These are phyloP conservation scores for Melinopterus prodromus DNA, from an alignment of 2,888 invertebrate species.

Conservation along the genomic window DNA sequence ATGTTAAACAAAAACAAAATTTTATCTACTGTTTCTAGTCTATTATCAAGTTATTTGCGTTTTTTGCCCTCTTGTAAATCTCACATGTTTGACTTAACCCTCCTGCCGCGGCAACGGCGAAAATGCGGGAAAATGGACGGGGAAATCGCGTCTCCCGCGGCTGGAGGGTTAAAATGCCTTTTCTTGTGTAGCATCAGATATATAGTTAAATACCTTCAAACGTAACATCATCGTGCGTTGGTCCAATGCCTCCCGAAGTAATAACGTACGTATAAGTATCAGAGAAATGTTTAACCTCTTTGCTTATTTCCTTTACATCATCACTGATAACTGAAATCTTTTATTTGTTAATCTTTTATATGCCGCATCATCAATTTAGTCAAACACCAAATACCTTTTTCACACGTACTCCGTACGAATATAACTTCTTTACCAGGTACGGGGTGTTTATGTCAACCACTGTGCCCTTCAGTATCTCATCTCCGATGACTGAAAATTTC, in stretches of 20 bases:
- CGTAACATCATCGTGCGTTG: conserved; percentile 81
- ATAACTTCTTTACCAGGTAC: conserved; percentile 68
- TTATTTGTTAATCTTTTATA: conserved; percentile 29
- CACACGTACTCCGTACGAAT: conserved; percentile 70
- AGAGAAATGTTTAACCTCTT: conserved; percentile 71
- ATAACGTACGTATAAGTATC: conserved; percentile 70
- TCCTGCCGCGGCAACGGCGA: too few species aligned
- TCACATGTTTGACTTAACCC: too few species aligned
- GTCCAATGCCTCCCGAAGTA: conserved; percentile 80
- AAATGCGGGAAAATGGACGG: too few species aligned
- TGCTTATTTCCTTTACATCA: conserved; percentile 68
- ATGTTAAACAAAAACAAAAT: too few species aligned
- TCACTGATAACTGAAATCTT: conserved; percentile 75
- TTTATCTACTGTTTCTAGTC: too few species aligned
- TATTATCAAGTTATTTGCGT: too few species aligned
- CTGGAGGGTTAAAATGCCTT: neutral
- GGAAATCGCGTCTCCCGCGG: too few species aligned
- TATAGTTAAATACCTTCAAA: conserved; percentile 65
- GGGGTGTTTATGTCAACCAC: conserved; percentile 74
- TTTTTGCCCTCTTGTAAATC: too few species aligned
- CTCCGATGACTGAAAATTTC: conserved; percentile 70
- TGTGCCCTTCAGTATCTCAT: conserved; percentile 79
- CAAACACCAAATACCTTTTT: conserved; percentile 57
- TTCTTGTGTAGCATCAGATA: neutral
- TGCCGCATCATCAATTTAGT: neutral